Conservation (phyloP, 1,140 invertebrate species). For the Bombus cullumanus region DNA sequence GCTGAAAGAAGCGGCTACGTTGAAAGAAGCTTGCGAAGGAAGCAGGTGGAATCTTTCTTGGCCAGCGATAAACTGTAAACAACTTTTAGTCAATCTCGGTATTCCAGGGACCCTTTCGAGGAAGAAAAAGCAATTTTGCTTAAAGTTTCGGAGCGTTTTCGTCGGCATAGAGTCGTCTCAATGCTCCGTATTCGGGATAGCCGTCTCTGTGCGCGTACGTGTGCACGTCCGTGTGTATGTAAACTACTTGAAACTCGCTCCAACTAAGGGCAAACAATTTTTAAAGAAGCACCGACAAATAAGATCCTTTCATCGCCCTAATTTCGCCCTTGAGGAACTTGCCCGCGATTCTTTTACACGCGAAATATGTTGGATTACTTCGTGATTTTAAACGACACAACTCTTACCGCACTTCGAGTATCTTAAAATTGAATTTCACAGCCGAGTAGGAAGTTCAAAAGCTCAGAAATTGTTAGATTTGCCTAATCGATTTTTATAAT, state of each 20-base stretch:
- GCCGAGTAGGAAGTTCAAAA: neutral
- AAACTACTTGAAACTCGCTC: slow-evolving; percentile 39
- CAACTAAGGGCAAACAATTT: slow-evolving; percentile 43
- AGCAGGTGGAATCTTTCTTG: neutral
- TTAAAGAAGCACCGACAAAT: slow-evolving; percentile 40
- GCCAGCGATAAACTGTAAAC: slow-evolving; percentile 51
- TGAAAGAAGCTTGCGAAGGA: neutral
- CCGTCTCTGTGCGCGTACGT: neutral
- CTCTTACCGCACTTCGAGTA: neutral
- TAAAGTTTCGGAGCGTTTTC: slow-evolving; percentile 49
- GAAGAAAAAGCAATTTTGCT: slow-evolving; percentile 52
- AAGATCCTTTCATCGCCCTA: slow-evolving; percentile 39
- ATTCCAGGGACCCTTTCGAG: slow-evolving; percentile 3
- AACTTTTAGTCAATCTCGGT: slow-evolving; percentile 51
- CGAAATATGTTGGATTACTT: neutral
- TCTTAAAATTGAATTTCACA: neutral
- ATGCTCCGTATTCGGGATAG: neutral
- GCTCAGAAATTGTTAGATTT: neutral
- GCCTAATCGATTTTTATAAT: too few species aligned
- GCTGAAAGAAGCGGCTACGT: neutral
- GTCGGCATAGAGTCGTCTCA: slow-evolving; percentile 27
- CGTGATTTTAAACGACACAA: neutral
- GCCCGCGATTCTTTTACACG: neutral
- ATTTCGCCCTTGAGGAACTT: neutral
- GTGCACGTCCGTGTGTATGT: neutral